Evolutionary conservation across 2,113 vertebrate genomes (phyloP), one percentile per base, ranked within the genome.

Genomic region (Dromiciops gliroides): DNA sequence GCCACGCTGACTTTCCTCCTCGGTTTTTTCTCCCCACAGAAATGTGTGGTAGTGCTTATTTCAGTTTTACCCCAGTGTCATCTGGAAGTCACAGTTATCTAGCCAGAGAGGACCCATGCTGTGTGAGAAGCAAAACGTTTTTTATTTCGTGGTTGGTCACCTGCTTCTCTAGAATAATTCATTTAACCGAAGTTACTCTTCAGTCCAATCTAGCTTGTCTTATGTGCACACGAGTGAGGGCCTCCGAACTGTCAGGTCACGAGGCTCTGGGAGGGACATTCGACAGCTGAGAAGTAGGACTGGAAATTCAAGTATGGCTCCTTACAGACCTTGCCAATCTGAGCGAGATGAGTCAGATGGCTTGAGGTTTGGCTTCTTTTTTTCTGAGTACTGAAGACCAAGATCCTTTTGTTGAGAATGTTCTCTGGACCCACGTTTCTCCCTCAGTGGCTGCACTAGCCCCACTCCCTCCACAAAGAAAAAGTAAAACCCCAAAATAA

Each of bases 231-330:
- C 2, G 44, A 96, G 93, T 50, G 1, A 67, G 28, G 24, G 75
- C 93, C 93, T 97, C 8, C 1, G 0, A 0, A 89, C 93, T 95
- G 95, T 52, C 50, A 96, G 88, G 97, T 97, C 96, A 97, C 94
- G 96, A 97, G 97, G 97, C 95, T 98, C 96, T 75, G 92, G 95
- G 1, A 93, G 97, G 96, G 97, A 97, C 97, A 96, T 97, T 98
- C 26, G 89, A 97, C 97, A 98, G 98, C 95, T 93, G 83, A 97
- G 95, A 98, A 98, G 97, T 96, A 97, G 93, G 96, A 97, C 48
- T 95, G 97, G 97, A 97, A 98, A 98, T 99, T 99, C 98, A 99
- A 99, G 98, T 98, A 98, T 98, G 97, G 97, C 98, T 97, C 95
- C 96, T 95, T 95, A 90, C 96, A 96, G 97, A 0, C 12, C 0